A percentile compares a stretch with the other conserved stretches of the same genome.
Evolutionary conservation across 2,888 invertebrate genomes (phyloP).

Genomic region (Netelia virgata): DNA sequence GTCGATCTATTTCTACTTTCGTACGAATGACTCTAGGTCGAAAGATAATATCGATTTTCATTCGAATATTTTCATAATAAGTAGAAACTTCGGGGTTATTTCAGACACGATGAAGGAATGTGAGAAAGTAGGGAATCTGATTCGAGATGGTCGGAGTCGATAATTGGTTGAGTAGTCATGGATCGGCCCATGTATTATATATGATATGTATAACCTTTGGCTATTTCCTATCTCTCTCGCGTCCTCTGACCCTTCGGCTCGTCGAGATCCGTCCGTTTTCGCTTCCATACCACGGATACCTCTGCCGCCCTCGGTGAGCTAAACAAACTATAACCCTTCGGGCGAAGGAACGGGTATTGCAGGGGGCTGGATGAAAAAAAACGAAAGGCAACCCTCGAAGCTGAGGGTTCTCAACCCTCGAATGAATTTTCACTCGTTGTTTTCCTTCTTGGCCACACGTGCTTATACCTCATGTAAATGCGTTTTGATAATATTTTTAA

Average conservation of each 20-base stretch:
- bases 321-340: constrained; percentile 43
- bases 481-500: not conserved
- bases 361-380: constrained; percentile 12
- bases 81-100: too few species aligned
- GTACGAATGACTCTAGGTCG: not conserved
- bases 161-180: not conserved
- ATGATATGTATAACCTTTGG: not conserved
- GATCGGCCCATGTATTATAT: not conserved
- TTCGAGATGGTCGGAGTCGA: not conserved
- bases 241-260: constrained; percentile 31
- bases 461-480: not conserved
- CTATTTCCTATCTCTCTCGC: constrained; percentile 6
- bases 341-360: not conserved
- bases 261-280: constrained; percentile 29
- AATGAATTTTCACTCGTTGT: constrained; percentile 10
- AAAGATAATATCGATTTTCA: not conserved
- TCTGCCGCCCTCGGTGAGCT: constrained; percentile 39
- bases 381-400: constrained; percentile 21
- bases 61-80: too few species aligned
- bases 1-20: not conserved
- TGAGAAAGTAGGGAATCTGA: too few species aligned
- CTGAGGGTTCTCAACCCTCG: constrained; percentile 45
- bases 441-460: not conserved
- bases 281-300: constrained; percentile 18
- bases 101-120: too few species aligned